Evolutionary conservation across 2,797 vertebrate species (phyloP).

Genomic region (Gambelia wislizenii): DNA sequence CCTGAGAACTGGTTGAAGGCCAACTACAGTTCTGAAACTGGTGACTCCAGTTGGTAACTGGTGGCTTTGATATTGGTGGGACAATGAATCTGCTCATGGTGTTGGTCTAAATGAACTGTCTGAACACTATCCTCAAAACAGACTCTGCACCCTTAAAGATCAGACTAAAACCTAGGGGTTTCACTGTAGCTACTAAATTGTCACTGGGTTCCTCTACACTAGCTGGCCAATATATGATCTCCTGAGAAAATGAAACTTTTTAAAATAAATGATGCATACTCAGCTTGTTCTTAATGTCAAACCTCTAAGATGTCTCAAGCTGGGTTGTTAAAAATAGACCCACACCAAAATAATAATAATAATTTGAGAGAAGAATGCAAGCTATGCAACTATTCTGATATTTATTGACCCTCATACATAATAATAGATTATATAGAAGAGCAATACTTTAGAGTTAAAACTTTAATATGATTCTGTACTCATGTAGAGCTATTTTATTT

Average conservation of each 20-base stretch:
- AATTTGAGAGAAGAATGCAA: background rate
- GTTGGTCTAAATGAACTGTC: too few species aligned
- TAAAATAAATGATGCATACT: background rate
- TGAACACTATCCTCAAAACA: too few species aligned
- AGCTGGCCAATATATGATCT: background rate
- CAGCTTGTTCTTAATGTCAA: background rate
- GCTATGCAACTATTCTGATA: background rate
- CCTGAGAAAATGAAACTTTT: background rate
- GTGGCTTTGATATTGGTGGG: too few species aligned
- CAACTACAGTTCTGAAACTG: background rate
- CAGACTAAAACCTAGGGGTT: too few species aligned
- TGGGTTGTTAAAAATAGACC: background rate
- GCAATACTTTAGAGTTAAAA: background rate
- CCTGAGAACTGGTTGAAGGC: background rate
- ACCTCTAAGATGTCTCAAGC: conserved; percentile 22
- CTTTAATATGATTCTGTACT: background rate
- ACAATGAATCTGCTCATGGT: too few species aligned
- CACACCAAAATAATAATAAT: too few species aligned
- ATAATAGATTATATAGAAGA: background rate
- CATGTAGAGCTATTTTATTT: background rate
- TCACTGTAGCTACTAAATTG: too few species aligned
- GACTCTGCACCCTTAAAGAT: too few species aligned
- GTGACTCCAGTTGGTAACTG: too few species aligned
- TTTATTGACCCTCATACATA: background rate
- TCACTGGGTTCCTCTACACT: background rate